Evolutionary conservation across 2,113 vertebrate genomes (phyloP).

Genomic region (Apodemus speciosus): DNA sequence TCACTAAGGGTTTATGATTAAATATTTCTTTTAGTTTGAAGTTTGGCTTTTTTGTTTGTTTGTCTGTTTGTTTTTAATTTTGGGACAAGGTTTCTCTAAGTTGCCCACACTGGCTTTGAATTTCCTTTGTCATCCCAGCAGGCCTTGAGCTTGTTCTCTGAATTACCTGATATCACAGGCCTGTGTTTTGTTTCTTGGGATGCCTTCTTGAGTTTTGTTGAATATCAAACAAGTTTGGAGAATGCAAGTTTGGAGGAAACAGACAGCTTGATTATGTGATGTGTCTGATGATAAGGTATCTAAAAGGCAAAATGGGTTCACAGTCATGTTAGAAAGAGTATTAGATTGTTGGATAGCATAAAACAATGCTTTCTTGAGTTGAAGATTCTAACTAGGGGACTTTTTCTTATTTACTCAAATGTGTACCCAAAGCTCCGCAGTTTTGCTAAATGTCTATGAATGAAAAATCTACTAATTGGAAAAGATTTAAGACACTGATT

Average conservation of each 20-base stretch:
- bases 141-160: neutral
- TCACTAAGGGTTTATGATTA: neutral
- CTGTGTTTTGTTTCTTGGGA: conserved; percentile 21
- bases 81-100: neutral
- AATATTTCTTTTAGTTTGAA: neutral
- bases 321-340: neutral
- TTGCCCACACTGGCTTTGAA: neutral
- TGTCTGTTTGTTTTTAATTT: neutral
- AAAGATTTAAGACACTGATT: conserved; percentile 7
- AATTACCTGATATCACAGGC: neutral
- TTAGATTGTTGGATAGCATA: neutral
- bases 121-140: neutral
- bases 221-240: neutral
- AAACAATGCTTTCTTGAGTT: conserved; percentile 31
- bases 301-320: conserved; percentile 2
- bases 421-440: neutral
- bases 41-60: neutral
- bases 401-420: conserved; percentile 41
- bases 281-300: conserved; percentile 14
- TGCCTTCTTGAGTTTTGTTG: neutral
- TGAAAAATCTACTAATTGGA: neutral
- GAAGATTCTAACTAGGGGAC: neutral
- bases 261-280: neutral
- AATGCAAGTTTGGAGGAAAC: neutral
- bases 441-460: conserved; percentile 15